Percentiles rank a stretch among this genome's conserved stretches.
Evolutionary conservation across 2,113 vertebrate species (phyloP).

Genomic region (Micronisus gabar): DNA sequence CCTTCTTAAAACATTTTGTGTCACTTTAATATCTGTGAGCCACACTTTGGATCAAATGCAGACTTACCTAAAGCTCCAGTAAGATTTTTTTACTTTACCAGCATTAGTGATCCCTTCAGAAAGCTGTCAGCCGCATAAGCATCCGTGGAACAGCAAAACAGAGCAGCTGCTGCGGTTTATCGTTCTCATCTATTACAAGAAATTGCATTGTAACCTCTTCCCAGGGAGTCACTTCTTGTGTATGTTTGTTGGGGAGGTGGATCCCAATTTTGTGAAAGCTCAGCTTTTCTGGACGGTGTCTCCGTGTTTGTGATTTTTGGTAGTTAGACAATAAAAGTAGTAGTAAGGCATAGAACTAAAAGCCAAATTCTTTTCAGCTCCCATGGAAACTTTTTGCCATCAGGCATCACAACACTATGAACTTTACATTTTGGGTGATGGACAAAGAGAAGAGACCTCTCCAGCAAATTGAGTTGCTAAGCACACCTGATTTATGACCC

Average conservation of each 20-base stretch:
- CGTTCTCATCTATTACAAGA: neutral
- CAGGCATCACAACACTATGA: neutral
- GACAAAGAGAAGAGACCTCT: neutral
- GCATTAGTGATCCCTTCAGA: neutral
- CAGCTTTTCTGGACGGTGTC: neutral
- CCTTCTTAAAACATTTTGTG: neutral
- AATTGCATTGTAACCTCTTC: neutral
- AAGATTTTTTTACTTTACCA: neutral
- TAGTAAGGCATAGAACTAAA: neutral
- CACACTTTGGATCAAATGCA: neutral
- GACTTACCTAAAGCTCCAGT: conserved; percentile 7
- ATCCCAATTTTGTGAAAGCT: neutral
- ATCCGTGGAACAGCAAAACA: neutral
- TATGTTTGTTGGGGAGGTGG: neutral
- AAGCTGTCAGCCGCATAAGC: neutral
- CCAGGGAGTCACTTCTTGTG: neutral
- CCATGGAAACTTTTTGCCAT: neutral
- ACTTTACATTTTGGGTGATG: neutral
- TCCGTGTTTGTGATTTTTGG: neutral
- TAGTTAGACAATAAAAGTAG: neutral
- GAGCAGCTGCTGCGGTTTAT: neutral
- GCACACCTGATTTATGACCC: neutral
- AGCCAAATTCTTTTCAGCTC: neutral
- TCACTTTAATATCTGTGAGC: neutral
- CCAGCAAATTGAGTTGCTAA: neutral